phyloP scores from a whole-genome alignment of 1,140 invertebrate species.

The Panagrolaimus sp. region DNA sequence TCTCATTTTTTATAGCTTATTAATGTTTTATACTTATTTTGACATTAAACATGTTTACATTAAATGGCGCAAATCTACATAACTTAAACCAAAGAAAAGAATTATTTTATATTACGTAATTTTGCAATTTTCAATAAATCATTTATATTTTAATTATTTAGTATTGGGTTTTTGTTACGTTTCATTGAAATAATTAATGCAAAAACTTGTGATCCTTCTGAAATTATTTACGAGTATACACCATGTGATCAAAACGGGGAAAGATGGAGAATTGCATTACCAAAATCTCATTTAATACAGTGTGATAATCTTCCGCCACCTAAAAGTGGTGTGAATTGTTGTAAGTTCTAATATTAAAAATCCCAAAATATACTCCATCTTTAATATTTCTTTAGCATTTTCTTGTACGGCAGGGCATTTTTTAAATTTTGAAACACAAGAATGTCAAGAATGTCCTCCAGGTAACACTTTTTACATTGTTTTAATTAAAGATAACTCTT shows the following conservation, averaged over 20 bases:
- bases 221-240: constrained; percentile 51
- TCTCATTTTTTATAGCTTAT: too few relatives aligned
- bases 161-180: too few relatives aligned
- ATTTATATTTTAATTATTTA: too few relatives aligned
- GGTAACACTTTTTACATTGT: constrained; percentile 30
- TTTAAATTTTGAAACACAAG: constrained; percentile 48
- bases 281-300: constrained; percentile 30
- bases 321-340: constrained; percentile 46
- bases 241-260: constrained; percentile 44
- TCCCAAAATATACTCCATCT: too few relatives aligned
- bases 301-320: constrained; percentile 49
- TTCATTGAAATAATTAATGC: background rate
- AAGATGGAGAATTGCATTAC: constrained; percentile 49
- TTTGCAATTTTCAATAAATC: too few relatives aligned
- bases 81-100: too few relatives aligned
- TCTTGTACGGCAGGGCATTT: constrained; percentile 48
- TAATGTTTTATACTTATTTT: too few relatives aligned
- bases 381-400: constrained; percentile 42
- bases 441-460: constrained; percentile 44
- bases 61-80: too few relatives aligned
- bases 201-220: constrained; percentile 18
- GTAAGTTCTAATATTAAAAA: constrained; percentile 30
- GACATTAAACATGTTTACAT: too few relatives aligned
- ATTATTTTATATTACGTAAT: too few relatives aligned
- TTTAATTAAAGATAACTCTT: background rate